Evolutionary conservation across 2,113 vertebrate species (phyloP), one percentile per base, ranked within the genome.

Genomic region (Epinephelus lanceolatus): DNA sequence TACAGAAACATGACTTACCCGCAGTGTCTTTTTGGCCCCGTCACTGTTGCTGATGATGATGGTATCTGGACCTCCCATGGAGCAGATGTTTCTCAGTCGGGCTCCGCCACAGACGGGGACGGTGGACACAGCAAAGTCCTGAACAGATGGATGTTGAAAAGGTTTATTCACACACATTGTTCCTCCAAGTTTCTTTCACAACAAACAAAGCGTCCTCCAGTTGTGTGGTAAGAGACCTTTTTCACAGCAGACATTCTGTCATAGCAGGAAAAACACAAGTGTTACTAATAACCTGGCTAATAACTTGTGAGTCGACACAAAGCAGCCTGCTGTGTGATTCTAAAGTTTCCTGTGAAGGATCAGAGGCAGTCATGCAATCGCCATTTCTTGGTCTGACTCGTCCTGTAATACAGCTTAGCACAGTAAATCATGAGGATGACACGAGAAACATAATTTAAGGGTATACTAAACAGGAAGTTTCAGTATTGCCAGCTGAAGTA

Each of bases 41-140:
- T 97, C 96, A 2, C 94, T 96, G 90, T 94, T 96, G 86, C 96
- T 95, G 5, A 97, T 95, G 47, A 97, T 93, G 56, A 98, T 96
- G 0, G 97, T 97, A 60, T 97, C 94, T 0, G 97, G 95, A 5
- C 97, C 97, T 0, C 95, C 97, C 97, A 98, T 98, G 62, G 97
- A 97, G 53, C 97, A 98, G 92, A 98, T 94, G 87, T 96, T 95
- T 42, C 97, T 97, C 89, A 98, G 95, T 8, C 97, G 95, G 57
- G 91, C 93, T 37, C 96, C 92, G 12, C 96, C 96, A 3, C 92
- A 94, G n/a, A 98, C 96, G 0, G 97, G 97, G 27, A 98, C 96
- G 0, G 96, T 97, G 82, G 97, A 98, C 65, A 98, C 97, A 0
- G 97, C 96, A 84, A 97, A 98, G 92, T 98, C 97, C 97, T 98